Conservation (phyloP, 2,888 invertebrate genomes). For the Poecilus cupreus region DNA sequence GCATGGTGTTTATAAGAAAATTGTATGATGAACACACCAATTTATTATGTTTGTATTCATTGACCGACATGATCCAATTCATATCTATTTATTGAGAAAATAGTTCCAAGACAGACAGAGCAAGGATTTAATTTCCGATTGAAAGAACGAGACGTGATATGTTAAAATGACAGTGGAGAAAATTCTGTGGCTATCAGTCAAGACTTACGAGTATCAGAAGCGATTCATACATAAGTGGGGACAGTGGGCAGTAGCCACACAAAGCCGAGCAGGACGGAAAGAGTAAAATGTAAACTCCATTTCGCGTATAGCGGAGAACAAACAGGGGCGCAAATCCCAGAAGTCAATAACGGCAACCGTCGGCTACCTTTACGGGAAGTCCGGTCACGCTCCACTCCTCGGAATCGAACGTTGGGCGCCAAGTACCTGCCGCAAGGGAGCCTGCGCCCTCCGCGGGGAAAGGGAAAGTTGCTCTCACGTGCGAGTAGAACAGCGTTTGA, state of each 20-base stretch:
- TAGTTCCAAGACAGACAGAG: too few relatives aligned
- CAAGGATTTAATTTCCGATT: too few relatives aligned
- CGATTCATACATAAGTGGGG: not conserved
- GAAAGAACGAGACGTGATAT: too few relatives aligned
- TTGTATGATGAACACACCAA: too few relatives aligned
- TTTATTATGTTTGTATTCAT: too few relatives aligned
- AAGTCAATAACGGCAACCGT: conserved; percentile 53
- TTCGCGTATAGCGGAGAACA: conserved; percentile 53
- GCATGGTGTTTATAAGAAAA: too few relatives aligned
- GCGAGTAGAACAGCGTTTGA: conserved; percentile 36
- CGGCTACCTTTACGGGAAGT: conserved; percentile 46
- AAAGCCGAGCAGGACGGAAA: conserved; percentile 25
- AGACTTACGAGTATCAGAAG: not conserved
- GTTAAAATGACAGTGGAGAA: not conserved
- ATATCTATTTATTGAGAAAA: too few relatives aligned
- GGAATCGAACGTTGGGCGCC: conserved; percentile 4
- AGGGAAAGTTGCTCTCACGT: not conserved
- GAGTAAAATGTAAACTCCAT: conserved; percentile 59
- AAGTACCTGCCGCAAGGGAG: conserved; percentile 29
- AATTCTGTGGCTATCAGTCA: not conserved
- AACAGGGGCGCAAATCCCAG: conserved; percentile 59
- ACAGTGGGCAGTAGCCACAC: conserved; percentile 14
- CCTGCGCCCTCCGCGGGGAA: not conserved
- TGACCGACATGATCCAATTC: too few relatives aligned
- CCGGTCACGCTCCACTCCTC: conserved; percentile 32